Percentiles rank a stretch among this genome's conserved stretches.
Conservation (phyloP, 2,888 invertebrate genomes). For the Mongoloraphidia duomilia region DNA sequence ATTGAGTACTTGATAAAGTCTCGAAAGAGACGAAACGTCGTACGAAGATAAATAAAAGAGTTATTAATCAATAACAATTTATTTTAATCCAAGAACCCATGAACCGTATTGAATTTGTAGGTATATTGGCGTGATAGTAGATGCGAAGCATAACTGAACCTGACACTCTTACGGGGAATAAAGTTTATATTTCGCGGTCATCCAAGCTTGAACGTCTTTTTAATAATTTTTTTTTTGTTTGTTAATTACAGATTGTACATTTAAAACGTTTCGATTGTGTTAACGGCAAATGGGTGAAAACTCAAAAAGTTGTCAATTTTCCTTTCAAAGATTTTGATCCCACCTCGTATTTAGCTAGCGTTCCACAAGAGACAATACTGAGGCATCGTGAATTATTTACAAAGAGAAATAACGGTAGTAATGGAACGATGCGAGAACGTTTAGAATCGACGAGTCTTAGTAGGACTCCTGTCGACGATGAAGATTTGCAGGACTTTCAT, state of each 20-base stretch:
- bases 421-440: conserved; percentile 30
- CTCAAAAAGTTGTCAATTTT: conserved; percentile 84
- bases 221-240: no score
- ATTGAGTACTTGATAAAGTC: no score
- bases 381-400: conserved; percentile 42
- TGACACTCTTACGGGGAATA: no score
- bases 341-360: conserved; percentile 68
- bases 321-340: conserved; percentile 79
- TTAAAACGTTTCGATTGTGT: conserved; percentile 84
- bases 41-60: no score
- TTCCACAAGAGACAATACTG: conserved; percentile 61
- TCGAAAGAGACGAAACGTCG: no score
- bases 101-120: neutral
- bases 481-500: conserved; percentile 62
- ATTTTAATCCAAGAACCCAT: no score
- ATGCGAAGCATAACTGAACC: no score
- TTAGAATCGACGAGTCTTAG: conserved; percentile 54
- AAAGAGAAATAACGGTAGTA: conserved; percentile 5
- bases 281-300: conserved; percentile 86
- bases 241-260: conserved; percentile 60
- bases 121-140: no score
- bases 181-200: no score
- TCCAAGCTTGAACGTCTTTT: no score
- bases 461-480: conserved; percentile 52
- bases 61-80: no score